Evolutionary conservation across 2,888 invertebrate species (phyloP).

Genomic region (Meloe dianella): DNA sequence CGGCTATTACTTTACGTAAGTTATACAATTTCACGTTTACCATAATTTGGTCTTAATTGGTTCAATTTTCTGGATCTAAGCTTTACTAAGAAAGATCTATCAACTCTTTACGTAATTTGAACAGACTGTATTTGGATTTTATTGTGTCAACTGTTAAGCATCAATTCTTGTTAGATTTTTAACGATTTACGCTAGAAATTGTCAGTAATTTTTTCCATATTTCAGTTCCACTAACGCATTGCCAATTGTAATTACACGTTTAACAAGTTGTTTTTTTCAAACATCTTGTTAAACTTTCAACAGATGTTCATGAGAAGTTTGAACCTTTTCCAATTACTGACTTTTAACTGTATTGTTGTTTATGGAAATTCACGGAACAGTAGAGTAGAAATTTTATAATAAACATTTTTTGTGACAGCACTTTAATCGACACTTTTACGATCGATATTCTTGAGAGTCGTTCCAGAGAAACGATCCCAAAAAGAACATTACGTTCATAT

Average conservation of each 20-base stretch:
- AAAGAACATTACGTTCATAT: background rate
- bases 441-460: too few relatives aligned
- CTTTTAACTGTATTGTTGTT: background rate
- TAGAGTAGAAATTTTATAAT: background rate
- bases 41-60: background rate
- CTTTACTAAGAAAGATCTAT: background rate
- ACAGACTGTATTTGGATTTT: too few relatives aligned
- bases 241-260: too few relatives aligned
- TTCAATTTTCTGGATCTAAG: background rate
- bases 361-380: background rate
- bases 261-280: too few relatives aligned
- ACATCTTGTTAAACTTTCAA: background rate
- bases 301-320: background rate
- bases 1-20: background rate
- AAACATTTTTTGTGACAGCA: background rate
- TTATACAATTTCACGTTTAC: slow-evolving; percentile 5
- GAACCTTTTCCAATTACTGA: background rate
- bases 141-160: background rate
- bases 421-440: background rate
- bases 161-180: background rate
- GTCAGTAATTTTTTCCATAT: too few relatives aligned
- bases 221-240: too few relatives aligned
- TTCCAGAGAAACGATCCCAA: background rate
- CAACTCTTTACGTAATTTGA: background rate
- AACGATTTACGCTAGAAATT: background rate